Percentiles rank a stretch among this genome's conserved stretches.
phyloP scores from a whole-genome alignment of 2,888 invertebrate species.

The Camponotus fellah region DNA sequence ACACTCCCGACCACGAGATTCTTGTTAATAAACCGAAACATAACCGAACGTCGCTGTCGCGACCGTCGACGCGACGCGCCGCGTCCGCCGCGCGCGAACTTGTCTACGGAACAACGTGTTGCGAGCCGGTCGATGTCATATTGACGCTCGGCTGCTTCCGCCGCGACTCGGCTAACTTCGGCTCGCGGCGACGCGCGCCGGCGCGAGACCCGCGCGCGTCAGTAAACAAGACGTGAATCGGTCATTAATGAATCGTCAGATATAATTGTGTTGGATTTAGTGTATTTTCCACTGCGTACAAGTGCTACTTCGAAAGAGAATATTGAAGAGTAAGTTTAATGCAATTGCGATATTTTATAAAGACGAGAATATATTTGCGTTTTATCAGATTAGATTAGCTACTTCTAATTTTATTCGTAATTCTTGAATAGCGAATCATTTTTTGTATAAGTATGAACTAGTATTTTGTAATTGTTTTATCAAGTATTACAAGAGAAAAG shows the following conservation, averaged over 20 bases:
- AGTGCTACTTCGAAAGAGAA: not conserved
- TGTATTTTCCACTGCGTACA: not conserved
- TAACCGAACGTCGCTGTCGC: not conserved
- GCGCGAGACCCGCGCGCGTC: not conserved
- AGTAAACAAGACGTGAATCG: conserved; percentile 3
- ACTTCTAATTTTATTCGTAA: not conserved
- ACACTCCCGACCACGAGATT: conserved; percentile 17
- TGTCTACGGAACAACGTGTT: conserved; percentile 53
- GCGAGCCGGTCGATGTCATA: conserved; percentile 62
- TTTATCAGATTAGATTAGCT: not conserved
- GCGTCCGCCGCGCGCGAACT: conserved; percentile 46
- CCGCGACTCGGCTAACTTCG: conserved; percentile 44
- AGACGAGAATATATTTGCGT: not conserved
- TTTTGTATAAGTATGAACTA: not conserved
- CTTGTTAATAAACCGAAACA: conserved; percentile 31
- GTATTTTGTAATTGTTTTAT: not conserved
- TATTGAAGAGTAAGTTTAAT: not conserved
- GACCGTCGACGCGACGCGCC: conserved; percentile 16
- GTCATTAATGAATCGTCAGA: not conserved
- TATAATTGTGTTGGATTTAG: not conserved
- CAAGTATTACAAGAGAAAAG: not conserved
- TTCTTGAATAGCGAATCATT: not conserved
- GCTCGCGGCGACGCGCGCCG: conserved; percentile 11
- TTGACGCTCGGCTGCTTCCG: conserved; percentile 56
- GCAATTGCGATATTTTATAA: not conserved